Base-by-base conservation (phyloP, 1,140 invertebrate genomes). In the Andrena cerasifolii region DNA sequence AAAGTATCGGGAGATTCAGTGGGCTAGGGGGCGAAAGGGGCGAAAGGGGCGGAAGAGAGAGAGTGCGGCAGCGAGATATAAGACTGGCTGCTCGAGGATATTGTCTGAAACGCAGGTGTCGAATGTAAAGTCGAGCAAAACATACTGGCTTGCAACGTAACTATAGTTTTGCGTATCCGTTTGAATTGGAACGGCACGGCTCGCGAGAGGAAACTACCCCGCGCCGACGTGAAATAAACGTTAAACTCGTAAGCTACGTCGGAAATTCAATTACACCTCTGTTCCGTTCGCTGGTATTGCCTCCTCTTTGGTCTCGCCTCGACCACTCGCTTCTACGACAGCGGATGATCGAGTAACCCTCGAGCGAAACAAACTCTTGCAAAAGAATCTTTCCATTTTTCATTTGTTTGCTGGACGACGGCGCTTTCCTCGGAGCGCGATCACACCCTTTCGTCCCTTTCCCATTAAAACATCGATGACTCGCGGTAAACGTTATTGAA, bases 401-500 rank as follows among this genome's bases (percentile, higher is more conserved):
- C n/a, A n/a, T n/a, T n/a, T n/a, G n/a, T n/a, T n/a, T n/a, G n/a
- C n/a, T n/a, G n/a, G n/a, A 47, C 7, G n/a, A 12, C 26, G 21
- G 10, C 7, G 43, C 33, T 43, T 8, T 49, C 49, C 14, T 45
- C n/a, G n/a, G n/a, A n/a, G n/a, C n/a, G n/a, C n/a, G n/a, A n/a
- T n/a, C n/a, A n/a, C n/a, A n/a, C n/a, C n/a, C n/a, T n/a, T n/a
- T n/a, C n/a, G n/a, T n/a, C n/a, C n/a, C n/a, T n/a, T n/a, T n/a
- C n/a, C 26, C 28, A 16, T 51, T 66, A 33, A 53, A 67, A 67
- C 53, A 67, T 67, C 47, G 65, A 67, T 36, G 59, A 62, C 16
- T 31, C 63, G 31, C 7, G 14, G 0, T 16, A 36, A 67, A 12
- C 31, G 21, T 24, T 1, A 21, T 33, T 18, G 21, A 53, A 53